phyloP scores from a whole-genome alignment of 2,113 vertebrate species.

The Urocynchramus pylzowi region DNA sequence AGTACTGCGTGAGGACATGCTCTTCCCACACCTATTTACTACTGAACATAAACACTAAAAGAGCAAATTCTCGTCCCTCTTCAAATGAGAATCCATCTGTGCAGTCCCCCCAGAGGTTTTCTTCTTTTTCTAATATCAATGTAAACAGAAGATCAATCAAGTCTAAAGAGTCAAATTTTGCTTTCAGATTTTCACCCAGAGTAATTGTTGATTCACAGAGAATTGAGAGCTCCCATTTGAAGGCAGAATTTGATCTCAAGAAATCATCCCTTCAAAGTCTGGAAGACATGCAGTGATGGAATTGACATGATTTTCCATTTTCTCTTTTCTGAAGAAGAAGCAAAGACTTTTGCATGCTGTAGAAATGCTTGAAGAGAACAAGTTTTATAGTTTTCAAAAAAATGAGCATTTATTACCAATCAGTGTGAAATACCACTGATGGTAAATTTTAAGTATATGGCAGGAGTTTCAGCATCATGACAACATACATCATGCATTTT shows the following conservation, averaged over 20 bases:
- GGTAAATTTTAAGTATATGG: constrained; percentile 24
- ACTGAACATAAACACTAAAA: neutral
- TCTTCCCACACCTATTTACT: neutral
- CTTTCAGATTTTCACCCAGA: neutral
- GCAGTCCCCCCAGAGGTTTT: neutral
- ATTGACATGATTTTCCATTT: neutral
- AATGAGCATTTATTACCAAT: constrained; percentile 53
- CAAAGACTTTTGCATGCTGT: neutral
- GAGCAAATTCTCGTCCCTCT: neutral
- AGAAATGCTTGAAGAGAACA: neutral
- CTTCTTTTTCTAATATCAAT: neutral
- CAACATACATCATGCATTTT: constrained; percentile 42
- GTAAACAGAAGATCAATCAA: neutral
- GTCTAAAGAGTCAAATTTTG: neutral
- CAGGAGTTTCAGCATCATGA: neutral
- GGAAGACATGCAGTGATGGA: neutral
- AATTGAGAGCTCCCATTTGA: neutral
- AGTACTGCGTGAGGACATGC: neutral
- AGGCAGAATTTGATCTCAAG: neutral
- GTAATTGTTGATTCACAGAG: neutral
- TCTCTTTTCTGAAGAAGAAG: neutral
- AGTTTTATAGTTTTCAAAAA: constrained; percentile 6
- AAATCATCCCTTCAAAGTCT: neutral
- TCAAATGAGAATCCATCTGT: neutral
- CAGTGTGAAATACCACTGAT: neutral